These are phyloP conservation scores for Ostrea edulis DNA, from an alignment of 1,140 invertebrate species.

Conservation along the genomic window DNA sequence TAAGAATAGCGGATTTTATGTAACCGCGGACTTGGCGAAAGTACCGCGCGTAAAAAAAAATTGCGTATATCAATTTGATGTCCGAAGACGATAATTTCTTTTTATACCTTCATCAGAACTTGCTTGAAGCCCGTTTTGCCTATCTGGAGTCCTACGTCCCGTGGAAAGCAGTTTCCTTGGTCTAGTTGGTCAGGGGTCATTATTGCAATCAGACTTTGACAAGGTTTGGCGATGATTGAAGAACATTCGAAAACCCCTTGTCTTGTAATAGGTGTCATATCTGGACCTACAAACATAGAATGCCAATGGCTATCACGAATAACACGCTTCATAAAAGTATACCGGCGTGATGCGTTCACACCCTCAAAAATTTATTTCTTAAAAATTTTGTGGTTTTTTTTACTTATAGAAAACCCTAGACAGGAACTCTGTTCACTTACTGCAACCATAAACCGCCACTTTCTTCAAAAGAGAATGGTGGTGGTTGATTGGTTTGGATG, in stretches of 20 bases:
- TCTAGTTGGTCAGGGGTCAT: slow-evolving; percentile 1
- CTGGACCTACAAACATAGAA: not conserved
- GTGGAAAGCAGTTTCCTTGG: slow-evolving; percentile 41
- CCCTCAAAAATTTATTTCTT: not conserved
- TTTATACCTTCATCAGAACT: slow-evolving; percentile 41
- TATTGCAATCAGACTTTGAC: slow-evolving; percentile 42
- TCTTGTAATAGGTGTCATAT: not conserved
- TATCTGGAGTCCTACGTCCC: slow-evolving; percentile 37
- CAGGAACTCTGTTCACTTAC: not conserved
- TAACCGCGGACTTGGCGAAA: no score
- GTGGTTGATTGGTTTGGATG: slow-evolving; percentile 26
- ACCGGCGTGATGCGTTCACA: no score
- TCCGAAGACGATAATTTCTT: no score
- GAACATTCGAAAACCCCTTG: not conserved
- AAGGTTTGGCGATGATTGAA: slow-evolving; percentile 14
- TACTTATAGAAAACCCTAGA: not conserved
- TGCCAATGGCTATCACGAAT: not conserved
- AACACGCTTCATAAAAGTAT: not conserved
- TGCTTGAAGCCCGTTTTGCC: slow-evolving; percentile 44
- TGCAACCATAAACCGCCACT: slow-evolving; percentile 24
- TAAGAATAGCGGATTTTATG: no score
- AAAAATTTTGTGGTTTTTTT: not conserved
- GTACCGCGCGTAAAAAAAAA: no score
- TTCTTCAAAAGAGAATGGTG: not conserved
- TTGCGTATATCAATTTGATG: no score